Evolutionary conservation across 2,797 vertebrate species (phyloP).

Genomic region (Sebastiscus albofasciatus): DNA sequence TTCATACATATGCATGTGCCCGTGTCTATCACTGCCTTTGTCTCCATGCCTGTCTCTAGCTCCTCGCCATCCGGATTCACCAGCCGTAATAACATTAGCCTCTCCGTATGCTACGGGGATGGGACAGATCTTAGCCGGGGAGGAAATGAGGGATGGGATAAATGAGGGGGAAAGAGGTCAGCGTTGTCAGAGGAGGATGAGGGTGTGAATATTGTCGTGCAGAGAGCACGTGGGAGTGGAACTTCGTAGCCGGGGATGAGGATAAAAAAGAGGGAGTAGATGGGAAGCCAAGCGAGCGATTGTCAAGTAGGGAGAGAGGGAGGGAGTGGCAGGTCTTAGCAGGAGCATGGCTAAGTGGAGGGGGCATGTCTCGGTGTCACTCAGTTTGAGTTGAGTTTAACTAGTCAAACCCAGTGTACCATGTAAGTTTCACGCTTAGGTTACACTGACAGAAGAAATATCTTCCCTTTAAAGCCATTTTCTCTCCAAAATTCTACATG

Average conservation of each 20-base stretch:
- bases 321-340: conserved; percentile 68
- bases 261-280: conserved; percentile 47
- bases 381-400: conserved; percentile 59
- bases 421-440: conserved; percentile 19
- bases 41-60: conserved; percentile 59
- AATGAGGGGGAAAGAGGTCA: conserved; percentile 74
- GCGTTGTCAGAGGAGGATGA: conserved; percentile 64
- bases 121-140: conserved; percentile 55
- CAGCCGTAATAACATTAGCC: conserved; percentile 66
- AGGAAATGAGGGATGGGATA: conserved; percentile 69
- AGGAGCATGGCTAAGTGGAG: conserved; percentile 63
- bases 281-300: conserved; percentile 54
- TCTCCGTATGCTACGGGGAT: conserved; percentile 40
- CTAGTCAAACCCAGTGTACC: conserved; percentile 42
- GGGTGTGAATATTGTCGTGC: conserved; percentile 68
- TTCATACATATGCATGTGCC: conserved; percentile 79
- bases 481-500: not conserved
- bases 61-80: conserved; percentile 52
- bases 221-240: conserved; percentile 61
- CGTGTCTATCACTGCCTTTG: conserved; percentile 69
- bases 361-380: conserved; percentile 63
- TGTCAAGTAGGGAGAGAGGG: conserved; percentile 39
- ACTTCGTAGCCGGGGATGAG: conserved; percentile 33
- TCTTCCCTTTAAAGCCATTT: not conserved
- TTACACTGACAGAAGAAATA: not conserved